Evolutionary conservation across 1,140 invertebrate species (phyloP).

Genomic region (Drosophila ohnishii): DNA sequence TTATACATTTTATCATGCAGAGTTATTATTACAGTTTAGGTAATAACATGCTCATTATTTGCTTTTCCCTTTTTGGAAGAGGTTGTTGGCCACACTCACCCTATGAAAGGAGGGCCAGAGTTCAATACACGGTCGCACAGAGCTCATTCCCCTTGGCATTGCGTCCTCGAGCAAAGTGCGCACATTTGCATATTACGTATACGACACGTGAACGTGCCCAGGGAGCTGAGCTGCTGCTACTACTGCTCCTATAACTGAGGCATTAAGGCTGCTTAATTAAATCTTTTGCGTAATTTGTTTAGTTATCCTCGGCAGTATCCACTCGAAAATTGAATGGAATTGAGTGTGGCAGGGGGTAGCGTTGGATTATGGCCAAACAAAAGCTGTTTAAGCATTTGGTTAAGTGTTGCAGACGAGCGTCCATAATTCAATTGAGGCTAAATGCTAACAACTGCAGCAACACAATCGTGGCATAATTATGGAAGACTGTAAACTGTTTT

Average conservation of each 20-base stretch:
- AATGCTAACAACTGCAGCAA: slow-evolving; percentile 67
- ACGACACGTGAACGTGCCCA: slow-evolving; percentile 67
- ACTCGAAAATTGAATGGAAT: slow-evolving; percentile 71
- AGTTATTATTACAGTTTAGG: neutral
- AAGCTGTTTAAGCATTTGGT: slow-evolving; percentile 51
- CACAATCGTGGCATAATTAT: slow-evolving; percentile 73
- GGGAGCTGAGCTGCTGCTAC: slow-evolving; percentile 17
- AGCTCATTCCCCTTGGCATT: slow-evolving; percentile 13
- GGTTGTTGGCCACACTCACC: neutral
- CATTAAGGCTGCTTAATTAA: slow-evolving; percentile 74
- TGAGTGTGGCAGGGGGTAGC: slow-evolving; percentile 6
- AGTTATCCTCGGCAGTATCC: slow-evolving; percentile 65
- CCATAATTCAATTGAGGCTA: slow-evolving; percentile 68
- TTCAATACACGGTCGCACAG: slow-evolving; percentile 28
- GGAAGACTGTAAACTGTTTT: slow-evolving; percentile 41
- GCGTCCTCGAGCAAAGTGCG: slow-evolving; percentile 25
- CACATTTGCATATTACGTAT: slow-evolving; percentile 78
- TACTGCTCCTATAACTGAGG: slow-evolving; percentile 36
- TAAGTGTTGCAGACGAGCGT: slow-evolving; percentile 59
- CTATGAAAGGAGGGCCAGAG: neutral
- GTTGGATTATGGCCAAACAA: slow-evolving; percentile 47
- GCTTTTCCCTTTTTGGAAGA: neutral
- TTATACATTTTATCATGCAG: neutral
- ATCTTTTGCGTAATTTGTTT: slow-evolving; percentile 80
- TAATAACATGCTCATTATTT: neutral